Base-by-base conservation (phyloP, 2,888 invertebrate species). In the Achlya flavicornis region DNA sequence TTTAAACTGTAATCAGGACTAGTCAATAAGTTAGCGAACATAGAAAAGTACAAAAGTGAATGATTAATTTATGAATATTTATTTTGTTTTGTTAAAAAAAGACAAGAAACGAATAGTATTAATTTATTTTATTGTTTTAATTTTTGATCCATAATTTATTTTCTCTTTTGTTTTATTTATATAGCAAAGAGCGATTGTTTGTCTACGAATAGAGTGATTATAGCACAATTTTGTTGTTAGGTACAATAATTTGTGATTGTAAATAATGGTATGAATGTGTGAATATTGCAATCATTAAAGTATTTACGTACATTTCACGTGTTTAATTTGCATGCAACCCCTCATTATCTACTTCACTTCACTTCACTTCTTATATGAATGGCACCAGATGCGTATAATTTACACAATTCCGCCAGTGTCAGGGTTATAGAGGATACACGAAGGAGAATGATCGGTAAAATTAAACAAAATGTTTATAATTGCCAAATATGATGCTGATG, bases 211-310 rank as follows among this genome's bases (percentile, higher is more conserved):
- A 79, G 75, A 75, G 83, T 79, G 81, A 81, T 78, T 78, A 78
- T 85, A 89, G 92, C 93, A 93, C 93, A 93, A 93, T 87, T 92
- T 88, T 85, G 87, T 91, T 92, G 85, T 87, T 91, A 88, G 86
- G 87, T 88, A 86, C 84, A 87, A 86, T 86, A 73, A 81, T 86
- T 90, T 86, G 86, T 88, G 85, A 84, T 83, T 92, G 93, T 93
- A 92, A 89, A 92, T 92, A 92, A 80, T 85, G 78, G 88, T 88
- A 92, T 90, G 91, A 90, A 81, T 87, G 92, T 92, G 92, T 93
- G 92, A 88, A 89, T 90, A 92, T 88, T 89, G 85, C 87, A 85
- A 90, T 89, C 89, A 91, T 90, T 92, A 93, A 92, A 92, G 85
- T 93, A 93, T 93, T 92, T 91, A 92, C 88, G 83, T 91, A 89